phyloP scores from a whole-genome alignment of 2,888 invertebrate species.

The Drosophila atripex region DNA sequence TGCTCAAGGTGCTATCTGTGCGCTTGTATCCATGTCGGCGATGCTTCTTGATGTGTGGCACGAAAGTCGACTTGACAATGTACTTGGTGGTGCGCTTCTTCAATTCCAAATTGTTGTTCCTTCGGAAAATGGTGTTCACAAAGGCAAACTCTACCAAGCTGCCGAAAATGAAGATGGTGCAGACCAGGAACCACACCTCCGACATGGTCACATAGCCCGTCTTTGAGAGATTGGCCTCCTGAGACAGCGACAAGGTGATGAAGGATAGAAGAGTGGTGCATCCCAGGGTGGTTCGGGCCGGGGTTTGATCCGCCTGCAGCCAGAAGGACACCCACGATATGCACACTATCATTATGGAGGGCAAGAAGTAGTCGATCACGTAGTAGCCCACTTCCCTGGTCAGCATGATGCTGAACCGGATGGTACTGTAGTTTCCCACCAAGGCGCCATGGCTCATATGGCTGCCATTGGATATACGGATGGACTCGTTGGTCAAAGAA shows the following conservation, averaged over 20 bases:
- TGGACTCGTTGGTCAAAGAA: constrained; percentile 88
- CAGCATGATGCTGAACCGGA: constrained; percentile 91
- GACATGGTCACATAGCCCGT: constrained; percentile 95
- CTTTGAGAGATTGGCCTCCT: constrained; percentile 92
- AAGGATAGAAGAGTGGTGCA: constrained; percentile 94
- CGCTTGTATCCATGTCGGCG: constrained; percentile 84
- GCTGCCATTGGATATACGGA: constrained; percentile 87
- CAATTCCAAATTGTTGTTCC: constrained; percentile 86
- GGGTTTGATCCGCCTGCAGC: constrained; percentile 93
- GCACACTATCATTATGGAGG: constrained; percentile 93
- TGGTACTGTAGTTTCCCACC: constrained; percentile 92
- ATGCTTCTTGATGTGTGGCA: constrained; percentile 89
- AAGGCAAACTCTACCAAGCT: constrained; percentile 95
- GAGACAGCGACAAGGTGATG: constrained; percentile 93
- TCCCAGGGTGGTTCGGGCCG: constrained; percentile 92
- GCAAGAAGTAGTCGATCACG: constrained; percentile 94
- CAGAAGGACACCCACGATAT: constrained; percentile 96
- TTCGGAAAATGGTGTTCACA: constrained; percentile 94
- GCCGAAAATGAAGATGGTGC: constrained; percentile 92
- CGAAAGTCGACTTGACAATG: constrained; percentile 92
- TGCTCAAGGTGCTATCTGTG: constrained; percentile 84
- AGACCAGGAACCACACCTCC: constrained; percentile 94
- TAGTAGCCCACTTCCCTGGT: constrained; percentile 93
- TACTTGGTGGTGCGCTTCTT: constrained; percentile 89
- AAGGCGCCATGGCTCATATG: constrained; percentile 89